Conservation (phyloP, 2,888 invertebrate species). For the Lacanobia wlatinum region DNA sequence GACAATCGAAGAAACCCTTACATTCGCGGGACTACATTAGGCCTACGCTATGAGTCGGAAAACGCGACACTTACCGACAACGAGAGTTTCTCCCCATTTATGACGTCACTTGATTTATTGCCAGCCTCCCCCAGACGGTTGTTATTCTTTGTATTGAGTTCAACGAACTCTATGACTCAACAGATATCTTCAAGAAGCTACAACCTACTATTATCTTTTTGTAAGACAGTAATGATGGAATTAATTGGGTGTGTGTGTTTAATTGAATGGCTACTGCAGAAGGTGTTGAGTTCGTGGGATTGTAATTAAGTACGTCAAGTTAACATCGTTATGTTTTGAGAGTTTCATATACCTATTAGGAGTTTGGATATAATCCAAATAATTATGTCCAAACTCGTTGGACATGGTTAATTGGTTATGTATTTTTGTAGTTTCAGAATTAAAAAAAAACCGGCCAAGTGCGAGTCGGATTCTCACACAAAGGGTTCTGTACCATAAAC, state of each 20-base stretch:
- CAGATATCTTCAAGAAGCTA: slow-evolving; percentile 55
- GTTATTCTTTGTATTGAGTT: slow-evolving; percentile 76
- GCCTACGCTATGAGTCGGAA: slow-evolving; percentile 76
- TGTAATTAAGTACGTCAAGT: neutral
- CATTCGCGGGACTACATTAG: slow-evolving; percentile 68
- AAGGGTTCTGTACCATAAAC: no score
- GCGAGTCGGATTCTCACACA: no score
- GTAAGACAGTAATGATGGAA: slow-evolving; percentile 31
- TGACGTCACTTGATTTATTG: slow-evolving; percentile 78
- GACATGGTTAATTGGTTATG: no score
- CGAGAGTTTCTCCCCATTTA: slow-evolving; percentile 74
- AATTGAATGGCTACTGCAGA: slow-evolving; percentile 45
- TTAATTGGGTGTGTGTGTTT: slow-evolving; percentile 58
- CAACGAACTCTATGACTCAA: slow-evolving; percentile 72
- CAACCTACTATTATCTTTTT: slow-evolving; percentile 59
- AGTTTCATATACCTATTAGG: slow-evolving; percentile 1
- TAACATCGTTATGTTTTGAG: neutral
- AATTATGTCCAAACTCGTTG: no score
- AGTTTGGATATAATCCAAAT: neutral
- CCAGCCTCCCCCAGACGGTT: slow-evolving; percentile 70
- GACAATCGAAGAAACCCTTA: slow-evolving; percentile 62
- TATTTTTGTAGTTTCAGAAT: no score
- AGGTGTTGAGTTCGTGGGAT: slow-evolving; percentile 46
- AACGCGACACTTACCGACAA: slow-evolving; percentile 77
- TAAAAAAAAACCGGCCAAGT: no score